Evolutionary conservation across 92 coral and sea anemone species (phyloP), one percentile per base, ranked within the genome.

Genomic region (Porites divaricata): DNA sequence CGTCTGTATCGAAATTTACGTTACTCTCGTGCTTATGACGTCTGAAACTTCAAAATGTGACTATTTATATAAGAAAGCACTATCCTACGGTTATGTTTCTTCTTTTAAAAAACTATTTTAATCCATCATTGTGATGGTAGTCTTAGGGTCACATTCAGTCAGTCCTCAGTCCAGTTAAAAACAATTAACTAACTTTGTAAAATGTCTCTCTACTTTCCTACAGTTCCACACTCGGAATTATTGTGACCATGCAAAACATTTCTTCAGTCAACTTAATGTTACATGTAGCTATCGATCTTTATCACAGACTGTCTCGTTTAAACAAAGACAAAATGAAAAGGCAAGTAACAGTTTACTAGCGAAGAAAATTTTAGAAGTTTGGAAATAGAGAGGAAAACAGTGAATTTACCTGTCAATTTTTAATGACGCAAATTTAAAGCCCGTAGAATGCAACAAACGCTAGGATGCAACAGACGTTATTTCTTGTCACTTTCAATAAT

Each of bases 401-500:
- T 12, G 12, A 54, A 48, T 19, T 11, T 71, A 15, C 21, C 24
- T 15, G 45, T 24, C 24, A 8, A 51, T 73, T 49, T 52, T 73
- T 21, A 65, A 19, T 56, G 21, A 65, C 56, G 63, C 69, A 28
- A 63, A 50, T 80, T 80, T 20, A 24, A 4, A 77, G 22, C 48
- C 65, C 21, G 58, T 41, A 80, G 68, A 80, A 56, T 69, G 75
- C 16, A 54, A 15, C 23, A 51, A 61, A 12, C 67, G 76, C 76
- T 75, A 68, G 24, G 75, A 28, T 26, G 54, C 26, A 70, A 54
- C 14, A 80, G 67, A 80, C 72, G 59, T 53, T 54, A 69, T 19
- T 54, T 20, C 77, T 11, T 63, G 41, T 70, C 68, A 68, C 76
- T 68, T 15, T 53, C 49, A 25, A 9, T 80, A 80, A 80, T 80